A percentile compares a stretch with the other conserved stretches of the same genome.
phyloP scores from a whole-genome alignment of 2,113 vertebrate species.

The Cynopterus brachyotis region DNA sequence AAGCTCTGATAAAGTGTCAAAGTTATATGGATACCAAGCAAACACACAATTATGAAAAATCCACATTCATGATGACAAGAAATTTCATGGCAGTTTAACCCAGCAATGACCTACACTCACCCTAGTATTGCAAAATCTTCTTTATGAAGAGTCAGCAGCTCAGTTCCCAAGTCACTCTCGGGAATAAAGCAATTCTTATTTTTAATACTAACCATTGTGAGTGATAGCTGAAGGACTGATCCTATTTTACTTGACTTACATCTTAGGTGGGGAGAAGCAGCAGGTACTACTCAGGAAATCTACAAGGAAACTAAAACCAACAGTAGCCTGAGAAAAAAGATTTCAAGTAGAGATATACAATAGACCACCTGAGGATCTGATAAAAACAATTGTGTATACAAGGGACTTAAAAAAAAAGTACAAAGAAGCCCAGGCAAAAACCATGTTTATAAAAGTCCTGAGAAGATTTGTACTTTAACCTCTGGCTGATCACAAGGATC shows the following conservation, averaged over 20 bases:
- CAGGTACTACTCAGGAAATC: background rate
- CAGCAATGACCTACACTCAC: background rate
- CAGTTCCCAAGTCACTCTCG: background rate
- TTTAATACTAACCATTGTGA: background rate
- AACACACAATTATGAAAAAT: background rate
- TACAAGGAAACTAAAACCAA: background rate
- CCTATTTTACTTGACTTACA: background rate
- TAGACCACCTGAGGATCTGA: background rate
- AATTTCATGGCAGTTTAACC: background rate
- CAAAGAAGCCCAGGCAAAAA: background rate
- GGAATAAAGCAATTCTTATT: background rate
- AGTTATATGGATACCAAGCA: background rate
- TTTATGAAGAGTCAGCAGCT: background rate
- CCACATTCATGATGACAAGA: background rate
- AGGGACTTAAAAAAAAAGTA: background rate
- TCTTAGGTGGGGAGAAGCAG: background rate
- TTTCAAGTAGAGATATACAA: background rate
- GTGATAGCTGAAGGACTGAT: background rate
- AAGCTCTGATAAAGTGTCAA: background rate
- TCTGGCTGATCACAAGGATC: background rate
- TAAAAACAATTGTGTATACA: background rate
- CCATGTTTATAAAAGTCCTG: background rate
- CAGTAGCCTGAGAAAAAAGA: background rate
- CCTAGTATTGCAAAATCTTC: background rate
- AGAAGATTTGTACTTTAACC: background rate